These are phyloP conservation scores for Ptilodon capucinus DNA, from an alignment of 2,888 invertebrate species.

Conservation along the genomic window DNA sequence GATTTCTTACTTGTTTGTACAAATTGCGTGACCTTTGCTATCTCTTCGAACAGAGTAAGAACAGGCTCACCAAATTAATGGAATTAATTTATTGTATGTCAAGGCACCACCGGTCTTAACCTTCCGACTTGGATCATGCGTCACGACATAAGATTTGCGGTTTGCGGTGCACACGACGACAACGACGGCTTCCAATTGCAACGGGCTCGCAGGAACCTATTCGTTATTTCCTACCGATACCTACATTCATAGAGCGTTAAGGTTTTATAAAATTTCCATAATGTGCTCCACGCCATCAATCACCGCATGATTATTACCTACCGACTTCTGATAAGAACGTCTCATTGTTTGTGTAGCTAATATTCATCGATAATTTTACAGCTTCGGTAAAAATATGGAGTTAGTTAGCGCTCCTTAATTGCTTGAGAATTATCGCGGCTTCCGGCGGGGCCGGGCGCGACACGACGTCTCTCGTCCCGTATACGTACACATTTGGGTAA, in stretches of 20 bases:
- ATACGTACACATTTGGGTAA: background rate
- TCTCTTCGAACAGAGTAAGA: background rate
- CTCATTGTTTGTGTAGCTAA: background rate
- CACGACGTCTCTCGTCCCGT: background rate
- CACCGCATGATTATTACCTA: background rate
- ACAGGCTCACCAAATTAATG: background rate
- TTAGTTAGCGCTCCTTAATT: background rate
- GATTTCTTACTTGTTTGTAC: background rate
- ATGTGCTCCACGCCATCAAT: background rate
- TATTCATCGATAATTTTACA: slow-evolving; percentile 2
- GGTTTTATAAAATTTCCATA: background rate
- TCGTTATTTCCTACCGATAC: too few species aligned
- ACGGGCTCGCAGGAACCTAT: background rate
- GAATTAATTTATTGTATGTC: background rate
- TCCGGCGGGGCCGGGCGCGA: background rate
- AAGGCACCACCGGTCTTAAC: background rate
- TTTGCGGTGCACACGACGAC: background rate
- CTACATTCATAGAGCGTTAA: too few species aligned
- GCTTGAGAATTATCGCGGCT: background rate
- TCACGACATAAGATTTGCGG: background rate
- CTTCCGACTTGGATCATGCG: background rate
- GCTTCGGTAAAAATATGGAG: background rate
- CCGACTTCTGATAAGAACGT: background rate
- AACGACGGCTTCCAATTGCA: background rate
- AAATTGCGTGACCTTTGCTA: background rate